Evolutionary conservation across 1,140 invertebrate genomes (phyloP).

Genomic region (Scaptomyza pallida): DNA sequence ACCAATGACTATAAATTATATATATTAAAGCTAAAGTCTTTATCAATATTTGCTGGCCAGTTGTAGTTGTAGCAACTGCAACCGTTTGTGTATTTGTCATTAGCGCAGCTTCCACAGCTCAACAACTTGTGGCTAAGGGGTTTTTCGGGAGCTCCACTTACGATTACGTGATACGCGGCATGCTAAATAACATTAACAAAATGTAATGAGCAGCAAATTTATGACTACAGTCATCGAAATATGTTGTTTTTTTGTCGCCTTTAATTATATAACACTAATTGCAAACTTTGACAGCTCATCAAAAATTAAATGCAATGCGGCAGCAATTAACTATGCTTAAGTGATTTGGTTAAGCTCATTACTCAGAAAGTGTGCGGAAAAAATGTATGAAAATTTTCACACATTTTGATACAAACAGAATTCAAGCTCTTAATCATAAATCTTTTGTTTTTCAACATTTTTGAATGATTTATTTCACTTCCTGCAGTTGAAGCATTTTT

Average conservation of each 20-base stretch:
- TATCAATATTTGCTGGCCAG: conserved; percentile 25
- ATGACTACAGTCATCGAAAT: conserved; percentile 55
- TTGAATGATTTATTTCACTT: conserved; percentile 33
- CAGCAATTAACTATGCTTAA: conserved; percentile 14
- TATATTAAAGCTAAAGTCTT: conserved; percentile 27
- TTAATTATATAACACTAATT: conserved; percentile 68
- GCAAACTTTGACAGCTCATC: conserved; percentile 57
- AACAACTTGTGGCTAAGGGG: background rate
- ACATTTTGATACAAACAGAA: no score
- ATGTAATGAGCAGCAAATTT: conserved; percentile 66
- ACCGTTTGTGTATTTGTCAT: conserved; percentile 32
- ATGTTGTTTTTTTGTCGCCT: conserved; percentile 32
- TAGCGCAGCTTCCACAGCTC: conserved; percentile 37
- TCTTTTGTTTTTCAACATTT: conserved; percentile 10
- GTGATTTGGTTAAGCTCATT: conserved; percentile 17
- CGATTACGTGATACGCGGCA: conserved; percentile 66
- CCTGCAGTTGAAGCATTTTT: conserved; percentile 2
- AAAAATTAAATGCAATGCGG: conserved; percentile 10
- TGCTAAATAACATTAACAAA: conserved; percentile 63
- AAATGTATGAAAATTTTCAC: background rate
- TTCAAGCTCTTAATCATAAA: conserved; percentile 1
- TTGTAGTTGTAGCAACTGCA: conserved; percentile 15
- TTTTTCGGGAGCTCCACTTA: conserved; percentile 59
- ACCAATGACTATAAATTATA: conserved; percentile 61
- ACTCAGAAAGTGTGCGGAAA: conserved; percentile 8